Percentiles rank a stretch among this genome's conserved stretches.
phyloP scores from a whole-genome alignment of 1,140 invertebrate species.

The Heliothis virescens region DNA sequence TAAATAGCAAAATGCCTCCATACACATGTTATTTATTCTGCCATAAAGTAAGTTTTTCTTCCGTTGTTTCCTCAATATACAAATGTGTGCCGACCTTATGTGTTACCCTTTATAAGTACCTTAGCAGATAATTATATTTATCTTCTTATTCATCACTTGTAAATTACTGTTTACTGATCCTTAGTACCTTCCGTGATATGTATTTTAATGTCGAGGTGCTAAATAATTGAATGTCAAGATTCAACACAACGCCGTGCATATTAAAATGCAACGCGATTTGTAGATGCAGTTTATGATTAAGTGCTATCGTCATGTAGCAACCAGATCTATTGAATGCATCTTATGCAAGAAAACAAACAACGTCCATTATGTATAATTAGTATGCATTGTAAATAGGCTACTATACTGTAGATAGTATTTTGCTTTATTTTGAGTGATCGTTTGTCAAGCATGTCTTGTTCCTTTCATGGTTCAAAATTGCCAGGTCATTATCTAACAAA shows the following conservation, averaged over 20 bases:
- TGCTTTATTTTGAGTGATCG: too few species aligned
- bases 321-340: background rate
- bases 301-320: background rate
- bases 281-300: background rate
- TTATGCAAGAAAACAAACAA: conserved; percentile 1
- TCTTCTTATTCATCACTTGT: conserved; percentile 3
- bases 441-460: too few species aligned
- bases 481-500: background rate
- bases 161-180: conserved; percentile 18
- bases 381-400: too few species aligned
- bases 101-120: background rate
- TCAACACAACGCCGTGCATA: background rate
- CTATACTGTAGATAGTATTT: too few species aligned
- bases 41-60: too few species aligned
- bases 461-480: too few species aligned
- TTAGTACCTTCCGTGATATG: conserved; percentile 20
- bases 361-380: too few species aligned
- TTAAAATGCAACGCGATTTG: background rate
- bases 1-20: background rate
- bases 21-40: background rate
- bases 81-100: too few species aligned
- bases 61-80: too few species aligned
- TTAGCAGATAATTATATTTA: background rate
- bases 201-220: conserved; percentile 13
- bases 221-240: conserved; percentile 19